phyloP scores from a whole-genome alignment of 1,140 invertebrate genomes.

The Acyrthosiphon pisum region DNA sequence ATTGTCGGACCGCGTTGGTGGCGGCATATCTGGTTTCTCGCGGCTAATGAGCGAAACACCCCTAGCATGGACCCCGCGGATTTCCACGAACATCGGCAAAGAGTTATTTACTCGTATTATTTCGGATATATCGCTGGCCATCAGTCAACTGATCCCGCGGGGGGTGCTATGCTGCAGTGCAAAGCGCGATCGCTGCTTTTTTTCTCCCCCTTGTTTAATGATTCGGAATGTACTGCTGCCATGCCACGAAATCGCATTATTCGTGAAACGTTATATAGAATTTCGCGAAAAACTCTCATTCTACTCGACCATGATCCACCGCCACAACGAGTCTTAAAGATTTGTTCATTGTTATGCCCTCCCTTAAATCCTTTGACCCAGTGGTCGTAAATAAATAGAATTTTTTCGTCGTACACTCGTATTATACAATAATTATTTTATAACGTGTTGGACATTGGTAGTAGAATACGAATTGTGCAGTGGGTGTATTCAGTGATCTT shows the following conservation, averaged over 20 bases:
- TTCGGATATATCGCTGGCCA: conserved; percentile 19
- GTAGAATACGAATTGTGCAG: background rate
- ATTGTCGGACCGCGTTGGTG: background rate
- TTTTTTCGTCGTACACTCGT: background rate
- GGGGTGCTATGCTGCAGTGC: background rate
- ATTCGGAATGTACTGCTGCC: background rate
- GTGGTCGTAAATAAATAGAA: background rate
- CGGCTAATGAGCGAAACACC: conserved; percentile 53
- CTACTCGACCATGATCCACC: background rate
- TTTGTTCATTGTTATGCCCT: background rate
- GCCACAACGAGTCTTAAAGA: background rate
- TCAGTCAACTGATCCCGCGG: conserved; percentile 52
- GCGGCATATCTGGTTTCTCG: conserved; percentile 34
- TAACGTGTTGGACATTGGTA: background rate
- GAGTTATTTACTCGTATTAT: conserved; percentile 37
- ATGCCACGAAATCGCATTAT: conserved; percentile 12
- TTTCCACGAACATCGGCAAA: conserved; percentile 7
- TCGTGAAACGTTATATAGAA: background rate
- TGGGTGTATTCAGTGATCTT: background rate
- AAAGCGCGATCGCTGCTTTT: background rate
- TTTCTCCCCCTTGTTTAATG: conserved; percentile 26
- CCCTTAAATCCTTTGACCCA: background rate
- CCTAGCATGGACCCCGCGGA: conserved; percentile 19
- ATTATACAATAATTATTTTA: background rate
- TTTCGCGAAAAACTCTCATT: conserved; percentile 20